A percentile compares a stretch with the other conserved stretches of the same genome.
These are phyloP conservation scores for Popillia japonica DNA, from an alignment of 1,140 invertebrate genomes.

Conservation along the genomic window DNA sequence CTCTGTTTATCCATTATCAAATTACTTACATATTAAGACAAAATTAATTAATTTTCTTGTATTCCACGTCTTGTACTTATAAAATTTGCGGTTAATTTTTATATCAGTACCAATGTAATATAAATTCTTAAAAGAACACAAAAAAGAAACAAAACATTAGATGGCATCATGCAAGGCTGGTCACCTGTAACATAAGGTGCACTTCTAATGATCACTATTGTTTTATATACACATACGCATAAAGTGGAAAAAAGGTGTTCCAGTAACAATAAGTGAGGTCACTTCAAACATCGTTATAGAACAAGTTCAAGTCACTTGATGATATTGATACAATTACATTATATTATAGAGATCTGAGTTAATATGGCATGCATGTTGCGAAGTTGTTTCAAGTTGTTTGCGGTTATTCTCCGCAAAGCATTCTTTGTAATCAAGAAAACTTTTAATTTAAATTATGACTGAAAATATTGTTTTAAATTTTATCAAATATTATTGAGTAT, in stretches of 20 bases:
- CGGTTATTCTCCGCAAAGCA: neutral
- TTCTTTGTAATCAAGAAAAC: neutral
- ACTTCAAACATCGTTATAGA: neutral
- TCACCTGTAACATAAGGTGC: constrained; percentile 28
- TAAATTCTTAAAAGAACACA: neutral
- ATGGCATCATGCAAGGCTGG: constrained; percentile 14
- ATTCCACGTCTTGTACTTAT: too few species aligned
- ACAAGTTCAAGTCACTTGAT: neutral
- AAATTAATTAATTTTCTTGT: too few species aligned
- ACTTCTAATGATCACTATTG: constrained; percentile 7
- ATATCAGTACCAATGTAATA: too few species aligned
- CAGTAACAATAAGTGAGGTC: neutral
- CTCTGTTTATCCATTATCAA: too few species aligned
- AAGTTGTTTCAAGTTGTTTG: neutral
- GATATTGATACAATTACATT: neutral
- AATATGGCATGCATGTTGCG: neutral
- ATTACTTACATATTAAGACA: too few species aligned
- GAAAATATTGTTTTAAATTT: too few species aligned
- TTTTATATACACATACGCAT: neutral
- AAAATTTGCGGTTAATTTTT: too few species aligned
- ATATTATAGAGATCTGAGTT: neutral
- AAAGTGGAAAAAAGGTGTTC: constrained; percentile 16
- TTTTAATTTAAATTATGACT: neutral
- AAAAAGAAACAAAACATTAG: neutral
- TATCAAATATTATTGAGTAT: too few species aligned